Conservation (phyloP, 2,113 vertebrate species). For the Alaudala cheleensis region DNA sequence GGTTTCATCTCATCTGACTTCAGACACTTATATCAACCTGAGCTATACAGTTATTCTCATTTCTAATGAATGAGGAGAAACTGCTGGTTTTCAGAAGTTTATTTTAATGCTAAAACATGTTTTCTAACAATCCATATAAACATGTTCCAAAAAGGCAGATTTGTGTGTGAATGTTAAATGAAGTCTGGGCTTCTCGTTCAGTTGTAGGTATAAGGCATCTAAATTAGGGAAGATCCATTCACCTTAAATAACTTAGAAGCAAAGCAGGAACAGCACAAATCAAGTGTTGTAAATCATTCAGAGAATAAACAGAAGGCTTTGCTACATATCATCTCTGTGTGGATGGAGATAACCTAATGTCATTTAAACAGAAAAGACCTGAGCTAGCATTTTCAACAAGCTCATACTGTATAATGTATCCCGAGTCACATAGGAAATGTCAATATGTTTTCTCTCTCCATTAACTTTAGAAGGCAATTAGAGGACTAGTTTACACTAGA, state of each 20-base stretch:
- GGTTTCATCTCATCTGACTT: neutral
- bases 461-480: conserved; percentile 63
- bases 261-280: neutral
- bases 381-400: conserved; percentile 16
- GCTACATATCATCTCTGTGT: neutral
- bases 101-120: neutral
- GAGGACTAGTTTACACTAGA: conserved; percentile 53
- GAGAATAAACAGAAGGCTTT: conserved; percentile 11
- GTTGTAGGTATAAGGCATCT: neutral
- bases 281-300: conserved; percentile 3
- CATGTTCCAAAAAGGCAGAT: neutral
- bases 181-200: neutral
- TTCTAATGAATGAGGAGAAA: neutral
- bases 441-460: conserved; percentile 59
- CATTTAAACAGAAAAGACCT: conserved; percentile 24
- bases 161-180: neutral
- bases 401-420: neutral
- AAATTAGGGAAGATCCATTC: neutral
- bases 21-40: neutral
- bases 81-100: neutral
- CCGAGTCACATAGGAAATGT: conserved; percentile 21
- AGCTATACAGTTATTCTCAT: neutral
- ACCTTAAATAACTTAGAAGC: neutral
- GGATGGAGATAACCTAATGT: neutral
- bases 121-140: neutral